Base-by-base conservation (phyloP, 2,797 vertebrate species). In the Catharus ustulatus region DNA sequence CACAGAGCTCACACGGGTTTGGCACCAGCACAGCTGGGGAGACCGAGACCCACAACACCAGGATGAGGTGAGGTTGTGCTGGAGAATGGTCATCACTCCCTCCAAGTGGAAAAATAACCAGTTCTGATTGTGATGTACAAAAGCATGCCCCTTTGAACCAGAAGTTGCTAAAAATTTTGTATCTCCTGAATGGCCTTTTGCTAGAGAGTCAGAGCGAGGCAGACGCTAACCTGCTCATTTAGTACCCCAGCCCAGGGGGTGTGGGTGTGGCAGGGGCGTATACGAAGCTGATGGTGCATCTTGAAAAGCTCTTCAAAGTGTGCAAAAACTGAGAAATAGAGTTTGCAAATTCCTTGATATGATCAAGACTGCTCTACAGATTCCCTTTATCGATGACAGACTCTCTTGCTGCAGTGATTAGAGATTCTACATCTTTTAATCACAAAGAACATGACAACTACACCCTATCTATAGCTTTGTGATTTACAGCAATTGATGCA, bases 361-460 rank as follows among this genome's bases (percentile, higher is more conserved):
- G 3, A 97, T 97, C 96, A 92, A 96, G 97, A 93, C 18, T 42
- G 82, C 68, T 91, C 64, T 84, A 42, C 57, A 69, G 68, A 91
- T 91, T 90, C 89, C 79, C 80, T 93, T 96, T 96, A 97, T 96
- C 26, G 43, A 97, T 96, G 94, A 91, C 93, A 96, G 77, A 78
- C 67, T 95, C 75, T 95, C 96, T 96, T 30, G 34, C 80, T 83
- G 92, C 86, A 94, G 77, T 75, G 89, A 96, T 97, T 95, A 97
- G 91, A 96, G 93, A 97, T 74, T 83, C 77, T 88, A 82, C 87
- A 96, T 96, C 92, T 97, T 97, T 93, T 97, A 97, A 97, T 97
- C 94, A 95, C 88, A 73, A 93, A 89, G 88, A 96, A 96, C 90
- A 97, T 94, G 96, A 96, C 92, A 98, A 94, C 91, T 93, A 92